Base-by-base conservation (phyloP, 2,888 invertebrate species). In the Osmoderma eremita region DNA sequence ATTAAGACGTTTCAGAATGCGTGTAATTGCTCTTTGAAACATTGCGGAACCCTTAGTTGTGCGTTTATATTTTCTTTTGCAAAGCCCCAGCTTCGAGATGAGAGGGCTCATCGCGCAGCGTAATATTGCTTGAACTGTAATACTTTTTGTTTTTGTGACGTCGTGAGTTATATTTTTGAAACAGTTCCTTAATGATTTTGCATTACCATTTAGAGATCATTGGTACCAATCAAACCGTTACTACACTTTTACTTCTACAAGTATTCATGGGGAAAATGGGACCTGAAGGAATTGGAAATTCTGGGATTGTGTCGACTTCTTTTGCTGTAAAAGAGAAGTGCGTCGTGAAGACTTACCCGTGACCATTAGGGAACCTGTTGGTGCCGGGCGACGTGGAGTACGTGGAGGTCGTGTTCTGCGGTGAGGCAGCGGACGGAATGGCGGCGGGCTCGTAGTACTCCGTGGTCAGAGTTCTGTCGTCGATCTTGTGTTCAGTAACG, bases 391-490 rank as follows among this genome's bases (percentile, higher is more conserved):
- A 87, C 82, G 87, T 86, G 78, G 87, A 86, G 83, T 87, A 87
- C 78, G 86, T 86, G 76, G 87, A 87, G 75, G 79, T 78, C 70
- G 79, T 76, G 75, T 76, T 78, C 76, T 78, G 77, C 75, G 75
- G 77, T 69, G 75, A 75, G 56, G 83, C 84, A 85, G 79, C 85
- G 84, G 89, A 84, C 82, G 89, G 88, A 83, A 89, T 88, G 84
- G 89, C 88, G 78, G 89, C 87, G 78, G 94, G 94, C 84, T 95
- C 94, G 86, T 94, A 94, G 86, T 95, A 95, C 84, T 94, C 93
- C 79, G 93, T 95, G 83, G 92, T 92, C 84, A 94, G 90, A 79
- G 91, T 88, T 80, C 92, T 87, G 81, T 94, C 94, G 83, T 94
- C 94, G 84, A 95, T 83, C 82, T 91, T 91, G 85, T 95, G 94